A percentile compares a stretch with the other conserved stretches of the same genome.
Evolutionary conservation across 2,113 vertebrate genomes (phyloP).

Genomic region (Grantiella picta): DNA sequence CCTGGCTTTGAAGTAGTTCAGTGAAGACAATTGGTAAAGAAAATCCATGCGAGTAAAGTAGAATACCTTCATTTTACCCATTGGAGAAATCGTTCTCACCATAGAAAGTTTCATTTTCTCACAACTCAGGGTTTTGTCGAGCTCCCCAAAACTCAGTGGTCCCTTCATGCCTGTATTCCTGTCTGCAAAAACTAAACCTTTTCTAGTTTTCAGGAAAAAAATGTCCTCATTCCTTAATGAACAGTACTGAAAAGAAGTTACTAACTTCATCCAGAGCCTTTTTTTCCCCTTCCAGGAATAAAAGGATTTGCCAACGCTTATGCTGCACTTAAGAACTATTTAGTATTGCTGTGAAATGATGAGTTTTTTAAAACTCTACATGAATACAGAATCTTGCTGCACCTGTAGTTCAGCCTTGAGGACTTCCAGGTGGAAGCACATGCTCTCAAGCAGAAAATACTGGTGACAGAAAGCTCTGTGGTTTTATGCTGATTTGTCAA

Average conservation of each 20-base stretch:
- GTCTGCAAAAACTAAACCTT: neutral
- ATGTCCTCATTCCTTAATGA: neutral
- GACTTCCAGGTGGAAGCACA: accelerated
- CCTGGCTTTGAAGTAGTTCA: neutral
- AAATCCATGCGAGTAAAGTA: accelerated
- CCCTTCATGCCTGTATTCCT: neutral
- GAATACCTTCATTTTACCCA: neutral
- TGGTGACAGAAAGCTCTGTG: no score
- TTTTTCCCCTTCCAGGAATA: neutral
- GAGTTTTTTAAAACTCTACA: neutral
- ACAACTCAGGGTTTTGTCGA: neutral
- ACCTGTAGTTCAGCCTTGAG: neutral
- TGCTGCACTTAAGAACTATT: neutral
- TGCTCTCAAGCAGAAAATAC: accelerated
- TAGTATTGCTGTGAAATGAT: neutral
- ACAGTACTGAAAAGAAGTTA: neutral
- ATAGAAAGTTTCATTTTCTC: neutral
- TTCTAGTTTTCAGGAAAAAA: neutral
- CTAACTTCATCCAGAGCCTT: neutral
- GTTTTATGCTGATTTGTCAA: neutral
- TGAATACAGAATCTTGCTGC: neutral
- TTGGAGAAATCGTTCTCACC: neutral
- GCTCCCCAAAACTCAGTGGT: neutral
- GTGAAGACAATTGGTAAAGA: neutral
- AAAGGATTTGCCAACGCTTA: neutral